These are phyloP conservation scores for Drosophila kokeensis DNA, from an alignment of 2,888 invertebrate genomes.

Conservation along the genomic window DNA sequence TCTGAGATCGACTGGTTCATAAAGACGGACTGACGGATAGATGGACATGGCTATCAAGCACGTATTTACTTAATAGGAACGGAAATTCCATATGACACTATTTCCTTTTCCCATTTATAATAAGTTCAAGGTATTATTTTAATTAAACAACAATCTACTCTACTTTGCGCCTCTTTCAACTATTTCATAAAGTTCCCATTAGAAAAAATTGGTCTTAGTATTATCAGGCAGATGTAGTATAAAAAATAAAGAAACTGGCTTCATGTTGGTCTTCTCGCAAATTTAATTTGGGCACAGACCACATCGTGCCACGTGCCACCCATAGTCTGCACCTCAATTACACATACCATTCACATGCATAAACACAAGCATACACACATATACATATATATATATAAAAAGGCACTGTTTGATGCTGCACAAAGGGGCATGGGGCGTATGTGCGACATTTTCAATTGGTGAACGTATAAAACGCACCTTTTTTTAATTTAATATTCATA, in stretches of 20 bases:
- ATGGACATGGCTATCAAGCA: not conserved
- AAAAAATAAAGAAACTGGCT: constrained; percentile 36
- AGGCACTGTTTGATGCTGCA: constrained; percentile 25
- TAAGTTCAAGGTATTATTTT: not conserved
- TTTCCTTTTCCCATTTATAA: no score
- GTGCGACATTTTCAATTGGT: constrained; percentile 43
- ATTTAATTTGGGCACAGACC: constrained; percentile 59
- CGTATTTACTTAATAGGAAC: no score
- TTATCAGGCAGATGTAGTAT: not conserved
- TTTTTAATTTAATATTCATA: constrained; percentile 79
- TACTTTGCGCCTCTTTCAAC: not conserved
- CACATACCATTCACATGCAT: constrained; percentile 6
- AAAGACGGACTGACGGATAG: not conserved
- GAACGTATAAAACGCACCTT: constrained; percentile 45
- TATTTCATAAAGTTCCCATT: not conserved
- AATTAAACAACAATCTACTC: not conserved
- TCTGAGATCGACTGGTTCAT: not conserved
- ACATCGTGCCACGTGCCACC: constrained; percentile 28
- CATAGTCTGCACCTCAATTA: constrained; percentile 8
- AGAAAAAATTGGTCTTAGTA: not conserved
- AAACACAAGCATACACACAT: no score
- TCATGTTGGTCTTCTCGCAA: constrained; percentile 46
- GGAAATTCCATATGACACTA: no score
- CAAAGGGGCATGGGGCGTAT: constrained; percentile 32
- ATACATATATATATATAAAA: not conserved